phyloP scores from a whole-genome alignment of 2,888 invertebrate genomes.

The Aphidius colemani region DNA sequence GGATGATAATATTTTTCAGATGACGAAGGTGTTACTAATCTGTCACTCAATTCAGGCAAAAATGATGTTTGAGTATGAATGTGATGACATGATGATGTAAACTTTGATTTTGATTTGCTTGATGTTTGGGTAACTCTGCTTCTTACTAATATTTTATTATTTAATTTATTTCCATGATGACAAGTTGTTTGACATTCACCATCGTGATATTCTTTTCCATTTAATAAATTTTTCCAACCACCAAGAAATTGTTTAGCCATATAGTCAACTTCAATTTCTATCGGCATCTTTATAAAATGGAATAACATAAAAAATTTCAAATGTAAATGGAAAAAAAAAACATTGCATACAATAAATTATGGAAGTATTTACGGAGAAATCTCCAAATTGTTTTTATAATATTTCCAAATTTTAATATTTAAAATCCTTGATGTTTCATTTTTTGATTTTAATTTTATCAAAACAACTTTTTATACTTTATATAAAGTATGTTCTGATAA shows the following conservation, averaged over 20 bases:
- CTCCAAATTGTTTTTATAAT: too few species aligned
- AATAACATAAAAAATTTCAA: too few species aligned
- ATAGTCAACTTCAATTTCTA: constrained; percentile 64
- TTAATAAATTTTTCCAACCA: constrained; percentile 76
- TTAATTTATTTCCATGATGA: constrained; percentile 31
- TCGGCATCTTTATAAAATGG: too few species aligned
- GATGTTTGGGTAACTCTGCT: constrained; percentile 13
- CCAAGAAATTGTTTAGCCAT: constrained; percentile 79
- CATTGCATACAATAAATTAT: too few species aligned
- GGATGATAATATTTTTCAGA: constrained; percentile 61
- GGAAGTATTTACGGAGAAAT: too few species aligned
- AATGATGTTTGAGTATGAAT: constrained; percentile 42
- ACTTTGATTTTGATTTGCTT: constrained; percentile 33
- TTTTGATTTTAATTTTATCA: too few species aligned
- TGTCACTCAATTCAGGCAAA: constrained; percentile 44
- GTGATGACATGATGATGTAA: constrained; percentile 38
- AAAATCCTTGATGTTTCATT: too few species aligned
- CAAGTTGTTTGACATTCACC: constrained; percentile 76
- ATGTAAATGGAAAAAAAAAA: too few species aligned
- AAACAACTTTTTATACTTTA: too few species aligned
- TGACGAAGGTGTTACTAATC: constrained; percentile 37
- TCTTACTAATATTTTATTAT: constrained; percentile 1
- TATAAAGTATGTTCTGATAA: too few species aligned
- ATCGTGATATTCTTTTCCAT: constrained; percentile 76
- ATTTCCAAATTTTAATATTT: too few species aligned